Percentiles rank a stretch among this genome's conserved stretches.
Evolutionary conservation across 2,797 vertebrate species (phyloP).

Genomic region (Micrastur ruficollis): DNA sequence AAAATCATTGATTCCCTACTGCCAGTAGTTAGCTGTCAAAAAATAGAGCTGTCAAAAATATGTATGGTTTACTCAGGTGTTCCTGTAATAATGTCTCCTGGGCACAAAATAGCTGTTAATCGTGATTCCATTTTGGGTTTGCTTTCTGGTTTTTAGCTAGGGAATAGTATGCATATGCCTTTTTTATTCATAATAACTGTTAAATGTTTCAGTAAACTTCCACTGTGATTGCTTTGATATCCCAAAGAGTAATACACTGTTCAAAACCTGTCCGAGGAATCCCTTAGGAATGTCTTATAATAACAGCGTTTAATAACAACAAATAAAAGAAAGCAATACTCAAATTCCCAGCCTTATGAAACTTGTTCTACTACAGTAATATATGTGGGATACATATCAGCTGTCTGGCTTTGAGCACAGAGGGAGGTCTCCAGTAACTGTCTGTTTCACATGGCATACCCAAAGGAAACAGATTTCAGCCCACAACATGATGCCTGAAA

Average conservation of each 20-base stretch:
- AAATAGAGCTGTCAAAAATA: neutral
- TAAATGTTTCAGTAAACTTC: conserved; percentile 34
- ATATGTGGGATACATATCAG: neutral
- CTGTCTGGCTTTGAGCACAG: neutral
- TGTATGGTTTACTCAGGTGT: neutral
- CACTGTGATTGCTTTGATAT: neutral
- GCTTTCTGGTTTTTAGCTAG: neutral
- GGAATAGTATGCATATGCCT: neutral
- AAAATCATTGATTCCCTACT: neutral
- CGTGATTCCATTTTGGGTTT: neutral
- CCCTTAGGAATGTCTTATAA: neutral
- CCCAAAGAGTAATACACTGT: neutral
- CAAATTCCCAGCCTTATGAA: neutral
- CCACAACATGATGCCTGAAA: neutral
- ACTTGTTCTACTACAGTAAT: neutral
- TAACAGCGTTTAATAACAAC: neutral
- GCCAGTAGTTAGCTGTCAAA: neutral
- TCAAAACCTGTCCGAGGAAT: neutral
- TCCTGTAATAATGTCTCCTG: neutral
- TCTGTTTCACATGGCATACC: neutral
- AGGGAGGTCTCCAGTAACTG: neutral
- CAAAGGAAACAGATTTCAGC: neutral
- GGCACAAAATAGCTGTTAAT: neutral
- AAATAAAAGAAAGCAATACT: neutral
- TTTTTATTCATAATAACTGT: neutral